Conservation (phyloP, 1,140 invertebrate genomes). For the Coptotermes formosanus region DNA sequence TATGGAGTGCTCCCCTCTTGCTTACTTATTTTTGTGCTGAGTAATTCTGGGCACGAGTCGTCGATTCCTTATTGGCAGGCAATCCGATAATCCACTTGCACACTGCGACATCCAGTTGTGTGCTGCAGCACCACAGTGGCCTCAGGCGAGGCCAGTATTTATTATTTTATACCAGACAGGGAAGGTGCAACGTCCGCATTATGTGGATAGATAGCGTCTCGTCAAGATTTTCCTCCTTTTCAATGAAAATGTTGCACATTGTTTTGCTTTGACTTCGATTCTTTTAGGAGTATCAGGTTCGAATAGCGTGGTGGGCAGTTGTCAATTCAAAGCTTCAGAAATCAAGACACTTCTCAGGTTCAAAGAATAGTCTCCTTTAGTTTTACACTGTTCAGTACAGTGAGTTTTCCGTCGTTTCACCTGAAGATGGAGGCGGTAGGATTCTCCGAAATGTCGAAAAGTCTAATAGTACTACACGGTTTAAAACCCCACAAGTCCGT, state of each 20-base stretch:
- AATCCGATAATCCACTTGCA: background rate
- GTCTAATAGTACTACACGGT: too few relatives aligned
- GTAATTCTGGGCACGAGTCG: background rate
- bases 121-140: background rate
- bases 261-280: background rate
- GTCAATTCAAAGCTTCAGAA: too few relatives aligned
- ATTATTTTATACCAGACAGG: constrained; percentile 7
- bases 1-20: background rate
- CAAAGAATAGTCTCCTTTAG: too few relatives aligned
- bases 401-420: too few relatives aligned
- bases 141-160: background rate
- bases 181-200: background rate
- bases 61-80: constrained; percentile 3
- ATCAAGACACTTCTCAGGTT: too few relatives aligned
- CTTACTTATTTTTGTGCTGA: background rate
- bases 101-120: background rate
- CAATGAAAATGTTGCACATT: background rate
- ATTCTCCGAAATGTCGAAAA: too few relatives aligned
- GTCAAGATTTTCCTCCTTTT: background rate
- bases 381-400: too few relatives aligned
- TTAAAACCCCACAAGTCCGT: too few relatives aligned
- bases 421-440: too few relatives aligned
- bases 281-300: too few relatives aligned
- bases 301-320: too few relatives aligned
- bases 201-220: background rate